Percentiles rank a stretch among this genome's conserved stretches.
Evolutionary conservation across 2,113 vertebrate species (phyloP).

Genomic region (Felis catus): DNA sequence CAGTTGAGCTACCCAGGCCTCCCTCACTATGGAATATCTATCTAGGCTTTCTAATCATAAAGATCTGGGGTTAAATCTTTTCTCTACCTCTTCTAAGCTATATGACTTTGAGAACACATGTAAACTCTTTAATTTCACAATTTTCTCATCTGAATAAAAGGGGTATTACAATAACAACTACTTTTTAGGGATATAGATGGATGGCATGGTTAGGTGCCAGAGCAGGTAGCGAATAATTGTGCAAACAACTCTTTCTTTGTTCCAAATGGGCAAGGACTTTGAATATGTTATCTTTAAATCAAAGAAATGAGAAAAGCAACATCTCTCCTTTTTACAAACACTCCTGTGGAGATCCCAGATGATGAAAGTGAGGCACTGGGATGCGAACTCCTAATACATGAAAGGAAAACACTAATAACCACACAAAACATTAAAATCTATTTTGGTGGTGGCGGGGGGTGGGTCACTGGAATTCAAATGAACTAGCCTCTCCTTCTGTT

Average conservation of each 20-base stretch:
- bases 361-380: background rate
- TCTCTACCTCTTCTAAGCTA: background rate
- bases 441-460: background rate
- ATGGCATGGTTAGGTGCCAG: background rate
- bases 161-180: background rate
- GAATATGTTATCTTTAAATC: background rate
- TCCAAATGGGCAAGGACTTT: background rate
- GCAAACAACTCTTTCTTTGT: background rate
- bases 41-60: background rate
- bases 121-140: slow-evolving; percentile 31
- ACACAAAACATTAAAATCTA: background rate
- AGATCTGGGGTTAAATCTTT: background rate
- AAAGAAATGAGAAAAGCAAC: background rate
- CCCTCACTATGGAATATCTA: background rate
- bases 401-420: background rate
- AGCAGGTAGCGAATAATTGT: background rate
- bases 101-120: background rate
- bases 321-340: background rate
- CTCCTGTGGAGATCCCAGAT: background rate
- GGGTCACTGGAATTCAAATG: background rate
- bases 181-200: background rate
- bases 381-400: background rate
- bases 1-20: too few relatives aligned
- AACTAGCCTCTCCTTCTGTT: background rate
- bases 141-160: background rate